phyloP scores from a whole-genome alignment of 2,888 invertebrate species.

The Isoperla grammatica region DNA sequence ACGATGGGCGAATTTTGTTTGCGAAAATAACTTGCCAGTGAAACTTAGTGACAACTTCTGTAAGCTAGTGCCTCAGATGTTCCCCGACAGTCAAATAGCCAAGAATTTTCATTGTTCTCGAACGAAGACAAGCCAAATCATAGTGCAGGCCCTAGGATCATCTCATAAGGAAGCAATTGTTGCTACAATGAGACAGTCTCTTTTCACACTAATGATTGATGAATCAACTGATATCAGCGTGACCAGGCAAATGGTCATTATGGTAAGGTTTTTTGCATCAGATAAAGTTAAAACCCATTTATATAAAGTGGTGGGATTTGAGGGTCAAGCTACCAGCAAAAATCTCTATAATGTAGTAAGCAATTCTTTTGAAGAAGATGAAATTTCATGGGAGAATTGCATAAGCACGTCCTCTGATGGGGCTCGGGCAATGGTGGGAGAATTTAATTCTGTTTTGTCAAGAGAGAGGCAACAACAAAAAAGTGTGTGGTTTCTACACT shows the following conservation, averaged over 20 bases:
- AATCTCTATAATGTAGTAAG: too few relatives aligned
- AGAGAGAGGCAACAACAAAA: neutral
- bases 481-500: constrained; percentile 12
- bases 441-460: too few relatives aligned
- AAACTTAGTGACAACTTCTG: neutral
- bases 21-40: neutral
- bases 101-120: neutral
- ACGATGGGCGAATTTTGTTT: neutral
- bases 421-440: too few relatives aligned
- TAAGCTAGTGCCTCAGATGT: neutral
- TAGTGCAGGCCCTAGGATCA: neutral
- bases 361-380: neutral
- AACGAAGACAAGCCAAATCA: neutral
- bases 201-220: constrained; percentile 5
- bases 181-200: neutral
- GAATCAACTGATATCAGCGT: constrained; percentile 4
- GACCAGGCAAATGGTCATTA: neutral
- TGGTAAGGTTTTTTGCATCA: neutral
- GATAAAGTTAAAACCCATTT: too few relatives aligned
- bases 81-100: neutral
- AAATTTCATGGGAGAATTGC: too few relatives aligned
- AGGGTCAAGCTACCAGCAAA: too few relatives aligned
- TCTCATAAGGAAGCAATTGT: neutral
- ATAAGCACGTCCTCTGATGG: too few relatives aligned
- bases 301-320: too few relatives aligned